Percentiles rank a stretch among this genome's conserved stretches.
phyloP scores from a whole-genome alignment of 1,140 invertebrate genomes.

The Macrotrachela quadricornifera region DNA sequence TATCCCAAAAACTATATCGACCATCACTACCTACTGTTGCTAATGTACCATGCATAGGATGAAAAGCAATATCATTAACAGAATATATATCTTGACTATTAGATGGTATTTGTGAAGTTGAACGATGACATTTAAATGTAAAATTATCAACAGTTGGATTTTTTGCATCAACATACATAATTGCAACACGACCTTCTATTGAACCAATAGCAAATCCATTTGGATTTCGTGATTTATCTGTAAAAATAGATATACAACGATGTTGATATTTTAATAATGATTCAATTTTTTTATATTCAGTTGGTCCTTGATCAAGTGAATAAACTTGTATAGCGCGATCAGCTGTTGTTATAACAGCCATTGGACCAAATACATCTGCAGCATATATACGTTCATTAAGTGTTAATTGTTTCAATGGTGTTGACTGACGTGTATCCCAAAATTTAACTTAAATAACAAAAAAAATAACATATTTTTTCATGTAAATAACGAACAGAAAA shows the following conservation, averaged over 20 bases:
- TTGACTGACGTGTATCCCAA: constrained; percentile 74
- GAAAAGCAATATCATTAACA: constrained; percentile 94
- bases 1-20: constrained; percentile 95
- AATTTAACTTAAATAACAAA: too few relatives aligned
- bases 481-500: too few relatives aligned
- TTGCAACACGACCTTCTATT: constrained; percentile 54
- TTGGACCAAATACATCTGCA: constrained; percentile 82
- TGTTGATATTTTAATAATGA: constrained; percentile 64
- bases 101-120: constrained; percentile 44
- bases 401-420: constrained; percentile 65
- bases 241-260: constrained; percentile 69
- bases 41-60: constrained; percentile 83
- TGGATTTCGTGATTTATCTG: constrained; percentile 44
- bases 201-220: constrained; percentile 67
- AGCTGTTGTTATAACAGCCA: constrained; percentile 88
- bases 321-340: constrained; percentile 72
- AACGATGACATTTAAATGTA: constrained; percentile 96
- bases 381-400: constrained; percentile 84
- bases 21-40: constrained; percentile 93
- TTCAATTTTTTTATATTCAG: constrained; percentile 76
- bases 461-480: too few relatives aligned
- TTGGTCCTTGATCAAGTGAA: constrained; percentile 71
- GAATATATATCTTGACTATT: constrained; percentile 61
- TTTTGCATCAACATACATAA: constrained; percentile 73
- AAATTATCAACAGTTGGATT: constrained; percentile 98